A percentile compares a stretch with the other conserved stretches of the same genome.
These are phyloP conservation scores for Heterodera schachtii DNA, from an alignment of 1,140 invertebrate species.

Conservation along the genomic window DNA sequence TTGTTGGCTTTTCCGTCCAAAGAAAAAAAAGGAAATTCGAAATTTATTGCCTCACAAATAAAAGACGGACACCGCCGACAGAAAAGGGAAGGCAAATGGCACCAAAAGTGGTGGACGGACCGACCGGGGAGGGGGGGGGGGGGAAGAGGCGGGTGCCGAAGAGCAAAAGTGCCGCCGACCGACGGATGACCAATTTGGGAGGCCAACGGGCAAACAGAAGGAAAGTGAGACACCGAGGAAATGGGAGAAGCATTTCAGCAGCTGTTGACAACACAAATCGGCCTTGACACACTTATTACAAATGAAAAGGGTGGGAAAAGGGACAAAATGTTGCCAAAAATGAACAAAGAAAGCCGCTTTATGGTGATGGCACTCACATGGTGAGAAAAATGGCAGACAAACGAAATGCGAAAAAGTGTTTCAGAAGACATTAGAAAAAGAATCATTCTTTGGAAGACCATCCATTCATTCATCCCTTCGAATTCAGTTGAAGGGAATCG, in stretches of 20 bases:
- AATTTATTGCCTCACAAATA: neutral
- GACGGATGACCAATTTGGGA: neutral
- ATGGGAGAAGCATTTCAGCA: slow-evolving; percentile 66
- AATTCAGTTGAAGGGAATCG: slow-evolving; percentile 36
- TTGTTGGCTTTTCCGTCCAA: too few species aligned
- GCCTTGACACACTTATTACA: neutral
- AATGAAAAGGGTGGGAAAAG: neutral
- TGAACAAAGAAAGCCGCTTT: too few species aligned
- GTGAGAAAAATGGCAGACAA: too few species aligned
- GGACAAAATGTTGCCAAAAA: neutral
- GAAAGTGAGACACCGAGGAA: neutral
- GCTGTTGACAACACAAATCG: slow-evolving; percentile 13
- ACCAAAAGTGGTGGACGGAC: neutral
- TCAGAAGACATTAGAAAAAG: too few species aligned
- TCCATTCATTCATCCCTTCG: too few species aligned
- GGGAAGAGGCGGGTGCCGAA: too few species aligned
- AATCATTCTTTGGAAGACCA: too few species aligned
- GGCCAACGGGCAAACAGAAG: neutral
- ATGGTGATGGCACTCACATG: too few species aligned
- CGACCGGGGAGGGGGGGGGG: too few species aligned
- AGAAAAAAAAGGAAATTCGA: neutral
- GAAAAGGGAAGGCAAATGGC: neutral
- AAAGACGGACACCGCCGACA: neutral
- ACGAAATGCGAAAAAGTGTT: too few species aligned
- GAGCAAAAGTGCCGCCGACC: neutral